A percentile compares a stretch with the other conserved stretches of the same genome.
Evolutionary conservation across 2,888 invertebrate species (phyloP).

Genomic region (Pyrrhosoma nymphula): DNA sequence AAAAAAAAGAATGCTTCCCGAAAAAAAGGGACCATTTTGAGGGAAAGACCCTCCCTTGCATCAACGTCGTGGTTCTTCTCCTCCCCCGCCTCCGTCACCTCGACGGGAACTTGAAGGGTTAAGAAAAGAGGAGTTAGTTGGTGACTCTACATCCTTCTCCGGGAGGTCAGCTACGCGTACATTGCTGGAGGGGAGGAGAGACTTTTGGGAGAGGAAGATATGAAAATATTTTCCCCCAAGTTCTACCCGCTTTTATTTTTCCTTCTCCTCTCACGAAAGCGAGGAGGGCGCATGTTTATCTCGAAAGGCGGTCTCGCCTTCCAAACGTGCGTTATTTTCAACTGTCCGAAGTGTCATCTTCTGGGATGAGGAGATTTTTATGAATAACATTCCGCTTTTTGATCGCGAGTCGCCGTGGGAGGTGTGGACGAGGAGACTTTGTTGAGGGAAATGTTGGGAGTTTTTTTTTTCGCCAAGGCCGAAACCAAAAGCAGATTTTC

Average conservation of each 20-base stretch:
- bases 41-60: not conserved
- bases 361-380: not conserved
- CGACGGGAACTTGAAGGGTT: not conserved
- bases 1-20: slow-evolving; percentile 26
- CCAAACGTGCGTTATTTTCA: not conserved
- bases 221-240: not conserved
- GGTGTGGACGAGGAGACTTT: not conserved
- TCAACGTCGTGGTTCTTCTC: not conserved
- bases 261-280: not conserved
- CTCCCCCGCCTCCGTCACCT: not conserved
- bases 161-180: too few species aligned
- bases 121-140: too few species aligned
- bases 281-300: not conserved
- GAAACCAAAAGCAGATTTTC: too few species aligned
- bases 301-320: not conserved
- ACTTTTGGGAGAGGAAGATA: not conserved
- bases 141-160: too few species aligned
- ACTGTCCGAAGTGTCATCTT: slow-evolving; percentile 1
- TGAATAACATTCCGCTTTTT: not conserved
- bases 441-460: not conserved
- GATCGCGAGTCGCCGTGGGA: not conserved
- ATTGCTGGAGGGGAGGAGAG: not conserved
- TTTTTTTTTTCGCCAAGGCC: not conserved
- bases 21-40: not conserved
- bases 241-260: not conserved